phyloP scores from a whole-genome alignment of 1,140 invertebrate genomes.

The Drosophila kanapiae region DNA sequence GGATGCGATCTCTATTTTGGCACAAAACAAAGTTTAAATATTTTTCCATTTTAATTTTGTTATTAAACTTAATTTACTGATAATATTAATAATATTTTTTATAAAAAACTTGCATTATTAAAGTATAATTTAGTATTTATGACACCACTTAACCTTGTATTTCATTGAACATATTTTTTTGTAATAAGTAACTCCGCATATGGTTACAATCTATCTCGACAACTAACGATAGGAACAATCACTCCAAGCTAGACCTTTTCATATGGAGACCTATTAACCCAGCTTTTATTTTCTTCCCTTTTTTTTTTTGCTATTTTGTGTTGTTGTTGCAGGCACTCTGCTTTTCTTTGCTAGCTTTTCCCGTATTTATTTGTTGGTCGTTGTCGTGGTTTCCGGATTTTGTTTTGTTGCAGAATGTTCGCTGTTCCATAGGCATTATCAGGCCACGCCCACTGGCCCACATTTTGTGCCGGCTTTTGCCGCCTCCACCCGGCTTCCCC shows the following conservation, averaged over 20 bases:
- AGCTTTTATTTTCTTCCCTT: conserved; percentile 23
- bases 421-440: conserved; percentile 58
- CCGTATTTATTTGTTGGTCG: conserved; percentile 59
- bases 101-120: too few species aligned
- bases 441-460: conserved; percentile 55
- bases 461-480: conserved; percentile 38
- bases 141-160: too few species aligned
- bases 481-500: background rate
- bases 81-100: too few species aligned
- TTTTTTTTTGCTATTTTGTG: background rate
- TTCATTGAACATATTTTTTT: background rate
- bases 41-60: too few species aligned
- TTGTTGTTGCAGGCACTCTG: conserved; percentile 1
- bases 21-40: too few species aligned
- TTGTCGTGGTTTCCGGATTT: conserved; percentile 66
- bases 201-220: conserved; percentile 14
- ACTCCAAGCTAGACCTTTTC: conserved; percentile 32
- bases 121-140: too few species aligned
- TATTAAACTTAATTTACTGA: too few species aligned
- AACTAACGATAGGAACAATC: conserved; percentile 25
- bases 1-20: background rate
- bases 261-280: conserved; percentile 48
- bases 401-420: conserved; percentile 60
- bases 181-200: background rate
- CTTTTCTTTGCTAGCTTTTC: conserved; percentile 4